Conservation (phyloP, 2,113 vertebrate species). For the Oreochromis aureus region DNA sequence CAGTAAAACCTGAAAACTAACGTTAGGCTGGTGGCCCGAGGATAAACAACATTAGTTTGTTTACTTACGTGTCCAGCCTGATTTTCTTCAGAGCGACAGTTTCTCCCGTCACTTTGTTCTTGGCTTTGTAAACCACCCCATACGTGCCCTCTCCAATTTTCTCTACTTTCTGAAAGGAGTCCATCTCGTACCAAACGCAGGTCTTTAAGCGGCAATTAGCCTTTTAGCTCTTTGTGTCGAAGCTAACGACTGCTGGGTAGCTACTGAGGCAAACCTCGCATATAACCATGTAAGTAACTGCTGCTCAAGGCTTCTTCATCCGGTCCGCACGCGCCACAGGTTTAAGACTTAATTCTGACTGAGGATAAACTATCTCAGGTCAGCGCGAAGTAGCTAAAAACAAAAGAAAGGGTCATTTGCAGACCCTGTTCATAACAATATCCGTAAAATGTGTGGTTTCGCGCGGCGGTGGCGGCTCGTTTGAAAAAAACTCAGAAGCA, state of each 20-base stretch:
- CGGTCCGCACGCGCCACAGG: not conserved
- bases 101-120: constrained; percentile 89
- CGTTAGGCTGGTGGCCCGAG: not conserved
- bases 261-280: not conserved
- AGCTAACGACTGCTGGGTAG: constrained; percentile 33
- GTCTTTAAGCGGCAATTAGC: not conserved
- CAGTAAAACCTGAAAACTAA: not conserved
- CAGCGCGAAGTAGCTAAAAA: not conserved
- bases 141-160: constrained; percentile 95
- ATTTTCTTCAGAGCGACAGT: constrained; percentile 94
- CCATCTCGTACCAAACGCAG: constrained; percentile 64
- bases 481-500: not conserved
- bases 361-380: not conserved
- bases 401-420: not conserved
- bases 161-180: constrained; percentile 93
- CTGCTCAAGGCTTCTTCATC: not conserved
- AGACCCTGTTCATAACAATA: not conserved
- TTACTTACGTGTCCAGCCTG: constrained; percentile 89
- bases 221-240: constrained; percentile 41
- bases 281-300: not conserved
- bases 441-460: not conserved
- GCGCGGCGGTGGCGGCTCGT: not conserved
- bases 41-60: not conserved
- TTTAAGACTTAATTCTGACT: not conserved
- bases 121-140: constrained; percentile 92